Percentiles rank a stretch among this genome's conserved stretches.
Evolutionary conservation across 2,888 invertebrate species (phyloP).

Genomic region (Melolontha melolontha): DNA sequence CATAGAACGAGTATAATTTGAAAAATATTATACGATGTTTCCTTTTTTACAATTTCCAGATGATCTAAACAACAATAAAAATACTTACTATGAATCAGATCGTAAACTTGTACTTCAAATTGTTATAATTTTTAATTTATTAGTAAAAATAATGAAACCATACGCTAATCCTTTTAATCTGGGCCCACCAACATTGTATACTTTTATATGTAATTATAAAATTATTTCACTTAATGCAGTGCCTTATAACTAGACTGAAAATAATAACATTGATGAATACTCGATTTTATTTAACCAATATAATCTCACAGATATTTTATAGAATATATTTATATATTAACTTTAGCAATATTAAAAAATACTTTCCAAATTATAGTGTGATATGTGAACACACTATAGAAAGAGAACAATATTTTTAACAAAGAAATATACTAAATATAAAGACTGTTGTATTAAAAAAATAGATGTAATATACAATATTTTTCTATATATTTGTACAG

Average conservation of each 20-base stretch:
- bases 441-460: slow-evolving; percentile 38
- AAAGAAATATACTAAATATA: slow-evolving; percentile 24
- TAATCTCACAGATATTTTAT: slow-evolving; percentile 36
- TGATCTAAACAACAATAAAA: too few species aligned
- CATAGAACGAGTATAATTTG: too few species aligned
- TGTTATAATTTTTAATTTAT: too few species aligned
- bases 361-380: slow-evolving; percentile 9
- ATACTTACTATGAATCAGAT: too few species aligned
- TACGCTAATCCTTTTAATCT: too few species aligned
- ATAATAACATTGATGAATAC: slow-evolving; percentile 25
- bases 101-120: too few species aligned
- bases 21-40: too few species aligned
- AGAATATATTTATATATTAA: slow-evolving; percentile 23
- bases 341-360: slow-evolving; percentile 22
- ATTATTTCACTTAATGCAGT: slow-evolving; percentile 18
- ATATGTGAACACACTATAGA: slow-evolving; percentile 22
- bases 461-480: slow-evolving; percentile 38
- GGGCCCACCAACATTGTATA: too few species aligned
- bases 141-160: too few species aligned
- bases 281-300: slow-evolving; percentile 35
- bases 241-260: slow-evolving; percentile 15
- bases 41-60: too few species aligned
- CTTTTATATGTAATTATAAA: not conserved
- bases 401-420: slow-evolving; percentile 14
- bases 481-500: slow-evolving; percentile 41